Evolutionary conservation across 2,797 vertebrate species (phyloP).

Genomic region (Allochrocebus solatus): DNA sequence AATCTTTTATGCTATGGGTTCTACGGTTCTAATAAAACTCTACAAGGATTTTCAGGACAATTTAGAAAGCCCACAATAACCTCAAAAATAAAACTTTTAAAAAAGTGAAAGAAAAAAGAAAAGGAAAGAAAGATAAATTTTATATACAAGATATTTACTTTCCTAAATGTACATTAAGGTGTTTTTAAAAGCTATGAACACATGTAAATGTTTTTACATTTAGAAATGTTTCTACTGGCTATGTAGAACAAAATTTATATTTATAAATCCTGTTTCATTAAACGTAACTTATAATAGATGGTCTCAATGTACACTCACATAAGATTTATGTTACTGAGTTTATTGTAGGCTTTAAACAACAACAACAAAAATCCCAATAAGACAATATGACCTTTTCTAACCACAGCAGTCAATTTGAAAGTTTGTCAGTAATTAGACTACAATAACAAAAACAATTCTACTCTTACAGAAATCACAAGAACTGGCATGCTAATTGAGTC

Average conservation of each 20-base stretch:
- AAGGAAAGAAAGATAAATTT: background rate
- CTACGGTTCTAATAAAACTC: background rate
- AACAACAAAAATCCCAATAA: background rate
- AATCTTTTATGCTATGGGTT: background rate
- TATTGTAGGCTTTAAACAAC: background rate
- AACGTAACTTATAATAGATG: conserved; percentile 10
- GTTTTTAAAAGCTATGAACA: background rate
- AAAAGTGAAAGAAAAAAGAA: background rate
- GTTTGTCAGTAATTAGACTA: conserved; percentile 36
- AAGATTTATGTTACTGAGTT: conserved; percentile 48
- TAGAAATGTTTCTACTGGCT: background rate
- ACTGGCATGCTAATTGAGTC: background rate
- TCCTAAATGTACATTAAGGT: conserved; percentile 12
- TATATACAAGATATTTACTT: background rate
- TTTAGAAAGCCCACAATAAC: conserved; percentile 29
- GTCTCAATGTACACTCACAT: background rate
- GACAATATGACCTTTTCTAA: conserved; percentile 20
- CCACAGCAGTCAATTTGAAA: conserved; percentile 31
- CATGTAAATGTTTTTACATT: background rate
- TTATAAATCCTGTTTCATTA: conserved; percentile 41
- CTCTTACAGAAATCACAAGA: background rate
- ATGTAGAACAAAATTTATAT: background rate
- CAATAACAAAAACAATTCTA: conserved; percentile 23
- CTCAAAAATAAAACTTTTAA: conserved; percentile 3
- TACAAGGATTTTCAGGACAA: background rate